Base-by-base conservation (phyloP, 2,113 vertebrate genomes). In the Hippocampus mohnikei region DNA sequence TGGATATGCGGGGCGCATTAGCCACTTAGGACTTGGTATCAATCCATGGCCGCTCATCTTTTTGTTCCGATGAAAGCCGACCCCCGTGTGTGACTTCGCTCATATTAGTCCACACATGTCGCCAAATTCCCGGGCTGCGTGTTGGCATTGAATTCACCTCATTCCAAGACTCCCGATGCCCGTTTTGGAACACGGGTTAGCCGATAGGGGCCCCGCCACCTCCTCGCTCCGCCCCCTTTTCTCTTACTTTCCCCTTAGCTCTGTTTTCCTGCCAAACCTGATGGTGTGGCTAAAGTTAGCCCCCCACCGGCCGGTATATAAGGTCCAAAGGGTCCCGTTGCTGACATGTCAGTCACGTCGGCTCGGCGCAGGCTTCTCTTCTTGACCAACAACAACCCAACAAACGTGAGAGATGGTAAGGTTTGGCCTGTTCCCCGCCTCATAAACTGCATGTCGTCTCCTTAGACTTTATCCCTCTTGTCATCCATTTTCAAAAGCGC, bases 351-450 rank as follows among this genome's bases (percentile, higher is more conserved):
- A 91, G 92, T 93, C 87, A 81, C 91, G 89, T 87, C 85, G 62
- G 78, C 84, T 90, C 88, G 84, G 82, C 80, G 82, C 88, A 88
- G 84, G 85, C 90, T 91, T 90, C 88, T 90, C 91, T 87, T 88
- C 81, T 88, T 88, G 73, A 87, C 85, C 90, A 89, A 73, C 88
- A 79, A 79, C 88, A 83, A 86, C 87, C 85, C 88, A 76, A 86
- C 73, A 87, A 77, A 85, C 82, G 81, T 88, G 68, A 90, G 88
- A 92, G 84, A 93, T 93, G 92, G 92, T 93, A 90, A 93, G 92
- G 93, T 81, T 78, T 68, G 72, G 70, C 70, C 67, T 23, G 66
- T 12, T 44, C 42, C 9, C 42, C 42, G 11, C 42, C 3, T 44
- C 1, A 3, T 12, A 44, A 12, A 44, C 13, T 44, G 42, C 42